phyloP scores from a whole-genome alignment of 2,113 vertebrate species.

The Actenoides hombroni region DNA sequence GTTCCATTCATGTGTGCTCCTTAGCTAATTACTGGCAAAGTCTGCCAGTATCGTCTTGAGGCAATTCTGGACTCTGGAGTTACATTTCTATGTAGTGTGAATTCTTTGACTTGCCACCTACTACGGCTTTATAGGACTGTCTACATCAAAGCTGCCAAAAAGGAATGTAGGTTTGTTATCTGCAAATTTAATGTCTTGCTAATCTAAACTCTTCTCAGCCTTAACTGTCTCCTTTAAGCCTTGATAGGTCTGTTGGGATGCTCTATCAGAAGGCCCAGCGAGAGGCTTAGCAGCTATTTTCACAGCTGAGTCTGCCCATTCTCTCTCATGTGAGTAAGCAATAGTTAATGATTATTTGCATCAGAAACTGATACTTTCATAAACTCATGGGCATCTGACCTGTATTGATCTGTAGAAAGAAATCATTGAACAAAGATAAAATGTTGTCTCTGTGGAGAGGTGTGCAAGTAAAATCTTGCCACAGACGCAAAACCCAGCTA shows the following conservation, averaged over 20 bases:
- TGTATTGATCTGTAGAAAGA: not conserved
- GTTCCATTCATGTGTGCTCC: not conserved
- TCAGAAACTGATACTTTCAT: not conserved
- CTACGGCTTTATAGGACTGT: rapidly evolving
- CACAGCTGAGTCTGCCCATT: rapidly evolving
- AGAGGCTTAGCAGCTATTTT: not conserved
- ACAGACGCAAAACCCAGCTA: rapidly evolving
- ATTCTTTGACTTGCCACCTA: not conserved
- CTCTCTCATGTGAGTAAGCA: not conserved
- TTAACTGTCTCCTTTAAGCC: not conserved
- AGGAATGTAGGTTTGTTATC: not conserved
- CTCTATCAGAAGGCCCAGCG: not conserved
- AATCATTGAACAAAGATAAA: not conserved
- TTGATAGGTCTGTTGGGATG: not conserved
- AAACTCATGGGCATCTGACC: not conserved
- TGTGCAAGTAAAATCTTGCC: not conserved
- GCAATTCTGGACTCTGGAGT: not conserved
- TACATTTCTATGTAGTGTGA: not conserved
- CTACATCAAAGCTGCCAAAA: not conserved
- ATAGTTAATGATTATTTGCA: not conserved
- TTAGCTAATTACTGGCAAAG: not conserved
- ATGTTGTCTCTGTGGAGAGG: not conserved
- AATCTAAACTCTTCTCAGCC: not conserved
- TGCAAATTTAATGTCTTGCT: not conserved
- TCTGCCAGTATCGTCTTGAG: not conserved